These are phyloP conservation scores for Lepidocolaptes lacrymiger DNA, from an alignment of 2,797 vertebrate species.

Conservation along the genomic window DNA sequence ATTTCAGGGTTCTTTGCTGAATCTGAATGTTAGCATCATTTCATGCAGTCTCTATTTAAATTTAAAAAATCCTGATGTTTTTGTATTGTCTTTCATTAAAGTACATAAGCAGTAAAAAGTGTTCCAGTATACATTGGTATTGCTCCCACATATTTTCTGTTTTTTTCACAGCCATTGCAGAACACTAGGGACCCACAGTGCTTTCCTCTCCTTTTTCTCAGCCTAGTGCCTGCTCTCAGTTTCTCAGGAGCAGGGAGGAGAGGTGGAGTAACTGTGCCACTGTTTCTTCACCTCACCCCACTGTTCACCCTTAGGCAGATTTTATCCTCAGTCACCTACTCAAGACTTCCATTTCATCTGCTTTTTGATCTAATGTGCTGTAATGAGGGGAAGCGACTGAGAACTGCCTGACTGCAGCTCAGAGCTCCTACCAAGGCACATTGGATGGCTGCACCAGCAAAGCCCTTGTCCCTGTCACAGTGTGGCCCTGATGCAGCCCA, in stretches of 20 bases:
- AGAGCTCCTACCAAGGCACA: not conserved
- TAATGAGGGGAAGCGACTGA: not conserved
- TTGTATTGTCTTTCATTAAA: not conserved
- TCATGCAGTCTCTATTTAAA: not conserved
- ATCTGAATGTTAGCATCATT: not conserved
- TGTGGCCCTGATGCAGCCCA: accelerated
- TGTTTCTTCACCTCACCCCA: accelerated
- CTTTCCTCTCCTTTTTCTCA: not conserved
- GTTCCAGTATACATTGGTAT: not conserved
- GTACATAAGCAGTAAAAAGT: not conserved
- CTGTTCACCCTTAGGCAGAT: not conserved
- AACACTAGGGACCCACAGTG: not conserved
- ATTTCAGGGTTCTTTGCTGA: not conserved
- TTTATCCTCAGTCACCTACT: not conserved
- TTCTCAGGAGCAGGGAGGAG: not conserved
- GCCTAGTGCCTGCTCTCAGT: not conserved
- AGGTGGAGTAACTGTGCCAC: not conserved
- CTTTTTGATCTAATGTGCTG: not conserved
- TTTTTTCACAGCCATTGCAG: not conserved
- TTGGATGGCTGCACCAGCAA: accelerated
- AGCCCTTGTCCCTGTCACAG: not conserved
- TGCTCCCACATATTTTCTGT: not conserved
- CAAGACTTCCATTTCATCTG: slow-evolving; percentile 11
- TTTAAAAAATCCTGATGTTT: not conserved
- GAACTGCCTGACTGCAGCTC: not conserved